Evolutionary conservation across 35 echinoderm and acorn worm species (phyloP).

Genomic region (Lytechinus variegatus): DNA sequence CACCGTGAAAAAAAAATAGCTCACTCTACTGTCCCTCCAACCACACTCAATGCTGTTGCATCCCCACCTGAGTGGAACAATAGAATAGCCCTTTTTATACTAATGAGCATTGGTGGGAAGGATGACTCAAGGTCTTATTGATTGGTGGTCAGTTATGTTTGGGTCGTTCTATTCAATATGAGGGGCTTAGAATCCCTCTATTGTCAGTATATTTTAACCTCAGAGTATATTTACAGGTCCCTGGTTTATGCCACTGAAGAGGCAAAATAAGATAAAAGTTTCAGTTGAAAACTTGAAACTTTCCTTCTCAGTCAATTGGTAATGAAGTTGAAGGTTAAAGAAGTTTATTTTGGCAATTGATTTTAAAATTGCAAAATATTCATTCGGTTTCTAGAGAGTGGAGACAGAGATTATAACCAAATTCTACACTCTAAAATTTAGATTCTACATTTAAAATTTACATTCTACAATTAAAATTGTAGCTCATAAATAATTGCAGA

Average conservation of each 20-base stretch:
- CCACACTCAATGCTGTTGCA: background rate
- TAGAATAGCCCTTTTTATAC: constrained; percentile 36
- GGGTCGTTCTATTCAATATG: background rate
- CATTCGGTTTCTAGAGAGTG: too few species aligned
- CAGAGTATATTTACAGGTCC: background rate
- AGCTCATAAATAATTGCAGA: too few species aligned
- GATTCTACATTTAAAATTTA: too few species aligned
- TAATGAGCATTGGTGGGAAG: constrained; percentile 34
- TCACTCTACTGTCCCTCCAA: background rate
- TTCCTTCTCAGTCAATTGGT: too few species aligned
- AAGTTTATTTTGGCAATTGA: too few species aligned
- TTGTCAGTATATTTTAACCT: background rate
- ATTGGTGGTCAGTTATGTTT: background rate
- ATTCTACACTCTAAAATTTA: too few species aligned
- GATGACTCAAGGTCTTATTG: background rate
- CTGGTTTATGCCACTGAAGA: background rate
- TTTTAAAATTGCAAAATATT: too few species aligned
- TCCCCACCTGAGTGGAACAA: background rate
- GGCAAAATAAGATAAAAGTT: too few species aligned
- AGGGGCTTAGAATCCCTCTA: background rate
- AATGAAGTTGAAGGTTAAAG: too few species aligned
- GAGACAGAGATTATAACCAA: too few species aligned
- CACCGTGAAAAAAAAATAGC: background rate
- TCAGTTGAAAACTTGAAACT: too few species aligned
- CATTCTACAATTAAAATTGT: too few species aligned